Conservation (phyloP, 2,888 invertebrate species). For the Leptogaster cylindrica region DNA sequence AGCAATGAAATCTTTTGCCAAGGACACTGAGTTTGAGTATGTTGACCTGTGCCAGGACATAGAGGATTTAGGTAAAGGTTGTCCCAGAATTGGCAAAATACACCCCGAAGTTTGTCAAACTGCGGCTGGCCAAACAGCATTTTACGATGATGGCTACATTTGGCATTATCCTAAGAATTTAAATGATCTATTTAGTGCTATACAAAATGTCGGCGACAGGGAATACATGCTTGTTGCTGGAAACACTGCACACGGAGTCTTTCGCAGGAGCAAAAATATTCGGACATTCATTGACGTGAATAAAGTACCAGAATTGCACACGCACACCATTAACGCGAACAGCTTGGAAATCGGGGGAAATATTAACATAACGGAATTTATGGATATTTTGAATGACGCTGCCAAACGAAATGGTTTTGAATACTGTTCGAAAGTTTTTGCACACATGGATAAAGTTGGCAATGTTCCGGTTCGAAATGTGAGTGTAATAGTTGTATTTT, state of each 20-base stretch:
- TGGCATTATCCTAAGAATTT: conserved; percentile 39
- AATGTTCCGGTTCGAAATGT: conserved; percentile 69
- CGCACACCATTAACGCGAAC: conserved; percentile 59
- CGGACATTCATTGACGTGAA: conserved; percentile 71
- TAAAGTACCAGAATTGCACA: conserved; percentile 66
- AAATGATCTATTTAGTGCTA: conserved; percentile 12
- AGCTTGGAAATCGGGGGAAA: conserved; percentile 53
- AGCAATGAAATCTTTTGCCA: conserved; percentile 73
- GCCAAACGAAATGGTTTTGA: conserved; percentile 61
- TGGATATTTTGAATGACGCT: conserved; percentile 59
- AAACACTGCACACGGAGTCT: conserved; percentile 76
- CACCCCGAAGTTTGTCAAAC: neutral
- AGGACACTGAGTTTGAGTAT: conserved; percentile 60
- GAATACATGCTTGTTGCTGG: conserved; percentile 63
- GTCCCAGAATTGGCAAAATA: conserved; percentile 16
- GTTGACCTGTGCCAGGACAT: conserved; percentile 36
- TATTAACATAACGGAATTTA: conserved; percentile 63
- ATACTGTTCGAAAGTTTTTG: conserved; percentile 63
- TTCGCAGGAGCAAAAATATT: conserved; percentile 54
- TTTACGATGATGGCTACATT: neutral
- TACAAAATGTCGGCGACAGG: neutral
- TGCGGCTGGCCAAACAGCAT: neutral
- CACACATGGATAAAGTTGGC: conserved; percentile 66
- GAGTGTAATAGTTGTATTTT: conserved; percentile 51
- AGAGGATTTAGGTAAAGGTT: conserved; percentile 38